A percentile compares a stretch with the other conserved stretches of the same genome.
These are phyloP conservation scores for Caloenas nicobarica DNA, from an alignment of 2,113 vertebrate genomes.

Conservation along the genomic window DNA sequence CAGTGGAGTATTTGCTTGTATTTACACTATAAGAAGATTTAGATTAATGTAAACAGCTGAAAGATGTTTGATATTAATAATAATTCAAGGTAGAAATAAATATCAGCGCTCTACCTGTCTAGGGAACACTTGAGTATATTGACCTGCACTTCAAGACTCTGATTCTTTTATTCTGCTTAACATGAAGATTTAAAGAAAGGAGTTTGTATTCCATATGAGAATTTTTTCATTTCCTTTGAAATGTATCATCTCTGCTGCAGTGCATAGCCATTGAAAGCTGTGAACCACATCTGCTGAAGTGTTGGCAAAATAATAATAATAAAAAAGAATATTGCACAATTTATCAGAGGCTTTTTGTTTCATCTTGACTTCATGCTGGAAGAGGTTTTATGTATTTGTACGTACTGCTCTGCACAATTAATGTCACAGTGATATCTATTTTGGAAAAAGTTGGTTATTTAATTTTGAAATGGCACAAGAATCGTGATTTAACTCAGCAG, in stretches of 20 bases:
- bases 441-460: not conserved
- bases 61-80: not conserved
- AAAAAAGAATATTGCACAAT: not conserved
- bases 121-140: not conserved
- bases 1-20: not conserved
- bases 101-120: not conserved
- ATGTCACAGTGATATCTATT: accelerated
- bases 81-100: not conserved
- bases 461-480: not conserved
- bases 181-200: not conserved
- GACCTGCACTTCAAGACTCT: not conserved
- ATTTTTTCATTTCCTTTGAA: not conserved
- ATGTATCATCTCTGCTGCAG: not conserved
- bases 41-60: not conserved
- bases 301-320: not conserved
- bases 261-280: not conserved
- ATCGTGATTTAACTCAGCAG: too few relatives aligned
- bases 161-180: not conserved
- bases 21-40: not conserved
- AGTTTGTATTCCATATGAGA: not conserved
- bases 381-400: not conserved
- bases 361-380: not conserved
- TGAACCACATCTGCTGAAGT: not conserved
- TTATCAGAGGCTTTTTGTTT: not conserved
- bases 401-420: not conserved